Conservation (phyloP, 1,140 invertebrate genomes). For the Carposina sasakii region DNA sequence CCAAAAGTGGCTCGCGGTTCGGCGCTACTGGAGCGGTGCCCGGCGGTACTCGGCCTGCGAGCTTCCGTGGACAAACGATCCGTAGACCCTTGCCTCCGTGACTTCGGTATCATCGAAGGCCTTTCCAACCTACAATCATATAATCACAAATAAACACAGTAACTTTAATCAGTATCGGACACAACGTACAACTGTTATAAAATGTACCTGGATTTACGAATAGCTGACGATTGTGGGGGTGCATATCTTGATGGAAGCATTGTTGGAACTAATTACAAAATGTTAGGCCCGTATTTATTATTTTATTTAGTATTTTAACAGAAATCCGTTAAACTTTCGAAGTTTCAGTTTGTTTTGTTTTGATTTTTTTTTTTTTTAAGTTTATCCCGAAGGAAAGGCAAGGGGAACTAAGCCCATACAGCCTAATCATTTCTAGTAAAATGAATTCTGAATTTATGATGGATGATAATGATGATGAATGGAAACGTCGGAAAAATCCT, state of each 20-base stretch:
- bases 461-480: too few species aligned
- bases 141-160: not conserved
- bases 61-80: slow-evolving; percentile 48
- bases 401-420: too few species aligned
- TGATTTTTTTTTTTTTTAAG: too few species aligned
- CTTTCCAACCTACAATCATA: not conserved
- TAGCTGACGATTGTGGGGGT: slow-evolving; percentile 32
- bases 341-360: too few species aligned
- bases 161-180: not conserved
- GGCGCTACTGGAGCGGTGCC: slow-evolving; percentile 51
- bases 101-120: slow-evolving; percentile 48
- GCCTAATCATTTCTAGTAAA: too few species aligned
- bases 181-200: slow-evolving; percentile 14
- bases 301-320: too few species aligned
- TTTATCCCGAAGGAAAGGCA: too few species aligned
- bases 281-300: too few species aligned
- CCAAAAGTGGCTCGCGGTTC: slow-evolving; percentile 37
- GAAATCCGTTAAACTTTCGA: too few species aligned
- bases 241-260: slow-evolving; percentile 38
- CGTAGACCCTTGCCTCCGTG: slow-evolving; percentile 42
- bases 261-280: not conserved
- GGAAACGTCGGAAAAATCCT: too few species aligned
- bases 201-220: slow-evolving; percentile 41
- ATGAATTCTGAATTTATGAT: too few species aligned
- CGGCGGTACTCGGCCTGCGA: slow-evolving; percentile 36